Percentiles rank a stretch among this genome's conserved stretches.
phyloP scores from a whole-genome alignment of 2,113 vertebrate species.

The Polypterus senegalus region DNA sequence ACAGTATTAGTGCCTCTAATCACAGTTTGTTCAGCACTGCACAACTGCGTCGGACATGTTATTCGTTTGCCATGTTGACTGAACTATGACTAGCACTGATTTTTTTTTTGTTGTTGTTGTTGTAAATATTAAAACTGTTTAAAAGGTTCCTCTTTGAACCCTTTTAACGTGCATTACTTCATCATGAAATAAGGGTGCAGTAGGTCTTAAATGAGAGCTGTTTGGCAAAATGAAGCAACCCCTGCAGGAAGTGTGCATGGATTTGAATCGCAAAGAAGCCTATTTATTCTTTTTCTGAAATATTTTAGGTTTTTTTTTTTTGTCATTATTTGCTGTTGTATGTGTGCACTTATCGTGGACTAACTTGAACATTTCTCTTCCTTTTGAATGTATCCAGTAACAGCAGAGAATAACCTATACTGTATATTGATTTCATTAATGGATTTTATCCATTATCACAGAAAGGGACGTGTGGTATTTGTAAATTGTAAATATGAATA shows the following conservation, averaged over 20 bases:
- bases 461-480: constrained; percentile 25
- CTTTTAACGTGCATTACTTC: constrained; percentile 9
- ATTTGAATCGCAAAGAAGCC: constrained; percentile 31
- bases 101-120: constrained; percentile 19
- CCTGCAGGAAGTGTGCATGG: constrained; percentile 24
- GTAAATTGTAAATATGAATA: constrained; percentile 34
- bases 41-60: no score
- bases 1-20: no score
- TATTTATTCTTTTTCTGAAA: constrained; percentile 45
- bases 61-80: constrained; percentile 19
- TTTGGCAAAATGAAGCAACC: no score
- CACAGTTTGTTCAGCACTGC: no score
- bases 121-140: constrained; percentile 27
- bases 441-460: constrained; percentile 26
- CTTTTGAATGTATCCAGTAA: constrained; percentile 70
- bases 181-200: no score
- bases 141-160: constrained; percentile 14
- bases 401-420: constrained; percentile 39
- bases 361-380: constrained; percentile 42
- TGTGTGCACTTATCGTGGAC: constrained; percentile 38
- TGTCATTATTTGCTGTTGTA: constrained; percentile 32
- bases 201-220: no score
- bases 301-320: constrained; percentile 23
- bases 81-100: constrained; percentile 37
- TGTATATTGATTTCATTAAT: constrained; percentile 30